Evolutionary conservation across 2,113 vertebrate species (phyloP).

Genomic region (Crotophaga sulcirostris): DNA sequence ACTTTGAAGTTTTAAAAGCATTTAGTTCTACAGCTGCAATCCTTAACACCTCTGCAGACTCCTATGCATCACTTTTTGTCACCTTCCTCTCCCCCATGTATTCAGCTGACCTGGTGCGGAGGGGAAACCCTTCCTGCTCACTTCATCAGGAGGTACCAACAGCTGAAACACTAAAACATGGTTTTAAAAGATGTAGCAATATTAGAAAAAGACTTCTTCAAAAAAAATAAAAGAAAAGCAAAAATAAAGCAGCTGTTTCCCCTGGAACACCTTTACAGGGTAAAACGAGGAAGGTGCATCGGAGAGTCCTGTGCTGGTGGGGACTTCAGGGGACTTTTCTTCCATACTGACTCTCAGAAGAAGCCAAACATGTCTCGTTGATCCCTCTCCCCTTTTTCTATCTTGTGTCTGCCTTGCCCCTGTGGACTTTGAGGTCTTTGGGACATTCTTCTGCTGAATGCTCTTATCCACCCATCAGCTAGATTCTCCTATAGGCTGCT

Average conservation of each 20-base stretch:
- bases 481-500: neutral
- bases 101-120: neutral
- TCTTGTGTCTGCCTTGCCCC: neutral
- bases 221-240: neutral
- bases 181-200: neutral
- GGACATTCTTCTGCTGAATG: neutral
- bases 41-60: conserved; percentile 21
- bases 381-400: neutral
- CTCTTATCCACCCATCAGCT: neutral
- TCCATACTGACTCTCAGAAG: neutral
- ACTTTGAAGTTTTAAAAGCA: conserved; percentile 61
- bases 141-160: neutral
- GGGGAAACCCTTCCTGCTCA: neutral
- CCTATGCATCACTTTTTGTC: conserved; percentile 27
- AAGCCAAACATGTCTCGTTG: neutral
- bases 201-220: neutral
- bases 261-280: neutral
- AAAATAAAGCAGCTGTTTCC: neutral
- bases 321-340: neutral
- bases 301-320: neutral
- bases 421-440: neutral
- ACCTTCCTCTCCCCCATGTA: neutral
- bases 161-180: neutral
- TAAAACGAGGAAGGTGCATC: neutral
- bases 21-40: conserved; percentile 53